Evolutionary conservation across 2,888 invertebrate genomes (phyloP).

Genomic region (Formica aserva): DNA sequence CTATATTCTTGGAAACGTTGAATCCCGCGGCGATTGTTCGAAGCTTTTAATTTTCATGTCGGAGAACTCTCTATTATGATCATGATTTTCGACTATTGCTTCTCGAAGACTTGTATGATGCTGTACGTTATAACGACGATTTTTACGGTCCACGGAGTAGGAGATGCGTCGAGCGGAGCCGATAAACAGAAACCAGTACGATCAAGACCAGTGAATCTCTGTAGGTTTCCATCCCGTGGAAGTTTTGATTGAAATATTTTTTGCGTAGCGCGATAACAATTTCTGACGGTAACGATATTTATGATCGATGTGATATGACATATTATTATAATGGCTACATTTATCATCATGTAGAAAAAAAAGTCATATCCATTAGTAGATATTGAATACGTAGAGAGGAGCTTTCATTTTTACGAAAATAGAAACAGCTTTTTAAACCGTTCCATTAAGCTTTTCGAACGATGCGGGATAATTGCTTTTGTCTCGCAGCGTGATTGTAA

Average conservation of each 20-base stretch:
- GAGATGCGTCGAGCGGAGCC: not conserved
- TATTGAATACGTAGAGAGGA: not conserved
- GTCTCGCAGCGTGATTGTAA: constrained; percentile 1
- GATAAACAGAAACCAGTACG: not conserved
- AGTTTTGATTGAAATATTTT: not conserved
- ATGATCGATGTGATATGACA: not conserved
- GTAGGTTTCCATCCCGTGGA: constrained; percentile 68
- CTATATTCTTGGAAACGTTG: not conserved
- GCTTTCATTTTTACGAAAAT: constrained; percentile 21
- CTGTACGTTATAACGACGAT: constrained; percentile 16
- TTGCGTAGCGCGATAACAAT: not conserved
- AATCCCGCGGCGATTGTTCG: not conserved
- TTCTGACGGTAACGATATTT: not conserved
- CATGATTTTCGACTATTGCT: constrained; percentile 7
- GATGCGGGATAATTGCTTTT: constrained; percentile 25
- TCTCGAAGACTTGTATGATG: not conserved
- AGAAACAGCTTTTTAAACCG: constrained; percentile 17
- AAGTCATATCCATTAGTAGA: not conserved
- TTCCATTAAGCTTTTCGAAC: constrained; percentile 15
- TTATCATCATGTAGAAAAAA: not conserved
- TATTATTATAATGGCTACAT: not conserved
- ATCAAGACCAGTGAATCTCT: constrained; percentile 76
- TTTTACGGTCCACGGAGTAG: not conserved
- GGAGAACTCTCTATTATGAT: not conserved
- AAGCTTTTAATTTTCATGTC: not conserved